Evolutionary conservation across 1,140 invertebrate species (phyloP).

Genomic region (Heliconius himera): DNA sequence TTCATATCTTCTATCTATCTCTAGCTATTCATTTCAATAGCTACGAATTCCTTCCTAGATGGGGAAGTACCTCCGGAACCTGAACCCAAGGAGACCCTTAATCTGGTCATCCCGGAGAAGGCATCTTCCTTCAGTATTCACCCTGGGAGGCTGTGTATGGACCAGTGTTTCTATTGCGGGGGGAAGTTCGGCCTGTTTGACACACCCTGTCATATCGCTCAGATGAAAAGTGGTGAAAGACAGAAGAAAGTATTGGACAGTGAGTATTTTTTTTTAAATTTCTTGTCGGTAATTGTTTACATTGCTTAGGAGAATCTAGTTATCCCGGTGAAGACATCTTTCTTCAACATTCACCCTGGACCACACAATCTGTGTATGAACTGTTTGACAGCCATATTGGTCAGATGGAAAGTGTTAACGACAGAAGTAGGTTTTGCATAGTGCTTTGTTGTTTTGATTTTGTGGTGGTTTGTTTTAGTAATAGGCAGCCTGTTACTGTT

Average conservation of each 20-base stretch:
- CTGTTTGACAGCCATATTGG: too few species aligned
- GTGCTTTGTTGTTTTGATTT: too few species aligned
- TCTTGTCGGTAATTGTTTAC: slow-evolving; percentile 1
- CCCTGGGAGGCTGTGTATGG: slow-evolving; percentile 88
- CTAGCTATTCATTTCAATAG: not conserved
- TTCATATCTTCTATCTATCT: not conserved
- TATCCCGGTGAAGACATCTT: too few species aligned
- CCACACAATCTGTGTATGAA: not conserved
- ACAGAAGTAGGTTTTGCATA: too few species aligned
- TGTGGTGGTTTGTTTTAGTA: too few species aligned
- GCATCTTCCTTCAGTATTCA: slow-evolving; percentile 93
- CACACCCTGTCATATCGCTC: slow-evolving; percentile 92
- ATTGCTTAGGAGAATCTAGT: not conserved
- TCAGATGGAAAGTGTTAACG: too few species aligned
- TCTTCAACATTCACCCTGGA: too few species aligned
- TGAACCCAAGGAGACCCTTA: slow-evolving; percentile 84
- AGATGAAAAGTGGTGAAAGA: slow-evolving; percentile 89
- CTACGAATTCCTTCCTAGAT: slow-evolving; percentile 46
- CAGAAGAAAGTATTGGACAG: slow-evolving; percentile 89
- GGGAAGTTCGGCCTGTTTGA: slow-evolving; percentile 92
- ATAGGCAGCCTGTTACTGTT: too few species aligned
- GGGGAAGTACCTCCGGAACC: slow-evolving; percentile 71
- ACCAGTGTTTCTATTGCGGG: slow-evolving; percentile 92
- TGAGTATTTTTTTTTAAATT: slow-evolving; percentile 62
- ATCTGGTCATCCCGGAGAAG: slow-evolving; percentile 92